Percentiles rank a stretch among this genome's conserved stretches.
These are phyloP conservation scores for Crypturellus undulatus DNA, from an alignment of 2,113 vertebrate species.

Conservation along the genomic window DNA sequence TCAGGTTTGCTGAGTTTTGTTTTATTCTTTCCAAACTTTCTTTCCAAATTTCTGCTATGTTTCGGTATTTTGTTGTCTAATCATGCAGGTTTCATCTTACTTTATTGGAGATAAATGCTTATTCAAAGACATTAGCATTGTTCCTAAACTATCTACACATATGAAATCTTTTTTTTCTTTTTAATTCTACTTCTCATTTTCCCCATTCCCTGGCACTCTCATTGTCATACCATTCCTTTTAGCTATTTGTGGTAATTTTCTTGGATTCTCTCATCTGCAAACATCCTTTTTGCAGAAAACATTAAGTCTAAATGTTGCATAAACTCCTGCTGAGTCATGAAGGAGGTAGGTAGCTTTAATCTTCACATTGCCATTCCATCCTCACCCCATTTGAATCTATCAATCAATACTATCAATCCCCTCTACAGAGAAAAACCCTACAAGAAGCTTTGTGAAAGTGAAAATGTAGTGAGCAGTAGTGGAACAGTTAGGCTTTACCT, in stretches of 20 bases:
- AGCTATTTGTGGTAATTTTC: neutral
- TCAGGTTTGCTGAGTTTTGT: neutral
- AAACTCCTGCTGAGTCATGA: neutral
- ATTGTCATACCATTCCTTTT: neutral
- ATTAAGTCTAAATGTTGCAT: neutral
- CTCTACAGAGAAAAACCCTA: neutral
- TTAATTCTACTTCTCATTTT: neutral
- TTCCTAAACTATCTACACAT: neutral
- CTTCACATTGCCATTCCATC: neutral
- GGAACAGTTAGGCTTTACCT: neutral
- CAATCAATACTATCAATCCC: neutral
- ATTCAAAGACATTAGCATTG: neutral
- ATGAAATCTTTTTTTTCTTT: neutral
- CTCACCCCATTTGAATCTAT: accelerated
- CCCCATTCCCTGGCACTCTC: neutral
- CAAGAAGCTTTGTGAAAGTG: neutral
- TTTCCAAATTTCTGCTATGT: neutral
- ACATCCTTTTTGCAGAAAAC: neutral
- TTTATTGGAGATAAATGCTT: neutral
- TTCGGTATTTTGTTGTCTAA: neutral
- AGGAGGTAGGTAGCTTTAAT: neutral
- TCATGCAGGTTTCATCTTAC: neutral
- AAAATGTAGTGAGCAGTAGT: neutral
- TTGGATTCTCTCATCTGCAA: neutral
- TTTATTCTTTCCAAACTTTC: neutral